A percentile compares a stretch with the other conserved stretches of the same genome.
These are phyloP conservation scores for Acropternis orthonyx DNA, from an alignment of 2,797 vertebrate genomes.

Conservation along the genomic window DNA sequence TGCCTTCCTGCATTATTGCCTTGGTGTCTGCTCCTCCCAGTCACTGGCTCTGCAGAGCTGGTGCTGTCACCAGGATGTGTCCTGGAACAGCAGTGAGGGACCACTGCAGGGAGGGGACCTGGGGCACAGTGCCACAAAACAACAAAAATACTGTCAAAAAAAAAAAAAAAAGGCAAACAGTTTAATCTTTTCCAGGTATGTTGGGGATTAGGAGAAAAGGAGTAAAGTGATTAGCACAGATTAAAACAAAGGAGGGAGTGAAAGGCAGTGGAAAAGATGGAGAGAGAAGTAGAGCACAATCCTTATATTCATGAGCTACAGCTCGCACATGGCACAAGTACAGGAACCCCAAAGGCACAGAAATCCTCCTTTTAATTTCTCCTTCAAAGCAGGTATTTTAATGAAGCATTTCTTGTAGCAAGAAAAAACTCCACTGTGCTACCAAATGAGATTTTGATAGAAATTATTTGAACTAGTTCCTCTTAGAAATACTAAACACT, in stretches of 20 bases:
- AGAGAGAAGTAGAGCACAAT: not conserved
- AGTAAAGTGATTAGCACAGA: not conserved
- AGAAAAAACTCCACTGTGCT: not conserved
- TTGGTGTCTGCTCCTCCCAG: not conserved
- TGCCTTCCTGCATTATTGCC: not conserved
- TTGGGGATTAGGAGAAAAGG: not conserved
- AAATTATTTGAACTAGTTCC: not conserved
- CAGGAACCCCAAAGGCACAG: not conserved
- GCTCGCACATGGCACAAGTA: not conserved
- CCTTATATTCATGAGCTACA: not conserved
- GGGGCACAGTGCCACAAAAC: not conserved
- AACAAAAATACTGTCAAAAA: not conserved
- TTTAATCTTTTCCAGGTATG: not conserved
- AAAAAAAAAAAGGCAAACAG: not conserved
- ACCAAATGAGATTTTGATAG: not conserved
- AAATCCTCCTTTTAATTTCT: not conserved
- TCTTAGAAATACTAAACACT: not conserved
- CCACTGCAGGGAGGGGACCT: not conserved
- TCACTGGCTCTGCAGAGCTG: not conserved
- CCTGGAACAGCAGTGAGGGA: not conserved
- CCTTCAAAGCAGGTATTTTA: not conserved
- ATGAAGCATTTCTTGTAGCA: not conserved
- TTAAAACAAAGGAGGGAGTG: not conserved
- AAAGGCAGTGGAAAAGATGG: not conserved
- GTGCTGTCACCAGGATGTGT: not conserved